Conservation (phyloP, 2,113 vertebrate species). For the Australoheros scitulus region DNA sequence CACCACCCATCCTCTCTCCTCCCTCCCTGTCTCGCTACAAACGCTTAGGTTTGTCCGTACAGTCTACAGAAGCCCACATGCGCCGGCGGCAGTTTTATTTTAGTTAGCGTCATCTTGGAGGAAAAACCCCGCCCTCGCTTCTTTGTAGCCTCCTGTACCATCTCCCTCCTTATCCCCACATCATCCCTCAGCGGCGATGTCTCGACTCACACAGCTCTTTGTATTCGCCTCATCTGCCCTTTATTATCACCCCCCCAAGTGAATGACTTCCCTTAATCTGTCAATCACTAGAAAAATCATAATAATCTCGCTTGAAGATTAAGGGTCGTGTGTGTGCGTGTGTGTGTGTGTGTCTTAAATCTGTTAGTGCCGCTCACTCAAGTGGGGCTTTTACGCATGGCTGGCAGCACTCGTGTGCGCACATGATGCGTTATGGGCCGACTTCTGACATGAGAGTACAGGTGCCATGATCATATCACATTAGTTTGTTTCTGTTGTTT, state of each 20-base stretch:
- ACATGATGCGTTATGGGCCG: neutral
- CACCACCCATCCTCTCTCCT: constrained; percentile 22
- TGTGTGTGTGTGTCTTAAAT: neutral
- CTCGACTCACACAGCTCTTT: constrained; percentile 68
- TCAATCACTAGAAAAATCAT: constrained; percentile 8
- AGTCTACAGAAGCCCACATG: constrained; percentile 43
- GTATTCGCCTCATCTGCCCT: constrained; percentile 29
- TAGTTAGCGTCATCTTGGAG: constrained; percentile 65
- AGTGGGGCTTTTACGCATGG: constrained; percentile 45
- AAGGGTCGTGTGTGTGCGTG: neutral
- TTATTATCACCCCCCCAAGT: neutral
- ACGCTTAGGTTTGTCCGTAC: constrained; percentile 10
- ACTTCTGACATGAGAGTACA: neutral
- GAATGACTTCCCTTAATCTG: neutral
- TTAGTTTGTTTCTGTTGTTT: neutral
- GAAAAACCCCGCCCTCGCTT: constrained; percentile 75
- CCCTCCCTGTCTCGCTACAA: constrained; percentile 10
- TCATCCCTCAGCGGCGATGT: constrained; percentile 63
- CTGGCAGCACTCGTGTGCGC: constrained; percentile 5
- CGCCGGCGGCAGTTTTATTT: constrained; percentile 61
- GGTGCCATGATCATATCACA: neutral
- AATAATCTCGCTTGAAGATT: constrained; percentile 34
- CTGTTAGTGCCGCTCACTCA: neutral
- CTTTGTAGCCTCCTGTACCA: constrained; percentile 22
- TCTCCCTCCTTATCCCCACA: constrained; percentile 24